These are phyloP conservation scores for Numenius phaeopus DNA, from an alignment of 2,797 vertebrate genomes.

Conservation along the genomic window DNA sequence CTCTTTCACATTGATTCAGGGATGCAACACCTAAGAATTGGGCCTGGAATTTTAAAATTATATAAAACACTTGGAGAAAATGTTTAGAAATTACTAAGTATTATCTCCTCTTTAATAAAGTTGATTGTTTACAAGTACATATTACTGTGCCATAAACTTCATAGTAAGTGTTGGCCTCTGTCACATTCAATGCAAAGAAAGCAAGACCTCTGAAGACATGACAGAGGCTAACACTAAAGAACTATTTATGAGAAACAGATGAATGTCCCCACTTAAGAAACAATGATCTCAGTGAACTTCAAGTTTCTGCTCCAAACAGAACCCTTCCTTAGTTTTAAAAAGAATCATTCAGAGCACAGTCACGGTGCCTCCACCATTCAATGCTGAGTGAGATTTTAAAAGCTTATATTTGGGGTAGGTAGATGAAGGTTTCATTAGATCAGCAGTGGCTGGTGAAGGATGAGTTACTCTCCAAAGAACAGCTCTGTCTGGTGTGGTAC, in stretches of 20 bases:
- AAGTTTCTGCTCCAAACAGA: neutral
- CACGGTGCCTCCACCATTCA: neutral
- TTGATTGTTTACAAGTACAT: neutral
- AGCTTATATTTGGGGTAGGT: neutral
- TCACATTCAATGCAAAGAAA: neutral
- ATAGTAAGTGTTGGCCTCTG: neutral
- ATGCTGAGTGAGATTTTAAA: neutral
- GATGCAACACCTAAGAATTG: neutral
- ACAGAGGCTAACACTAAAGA: neutral
- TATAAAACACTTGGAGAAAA: neutral
- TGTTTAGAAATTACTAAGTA: neutral
- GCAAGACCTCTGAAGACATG: neutral
- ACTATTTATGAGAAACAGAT: neutral
- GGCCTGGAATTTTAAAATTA: neutral
- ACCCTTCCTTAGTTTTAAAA: neutral
- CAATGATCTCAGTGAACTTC: neutral
- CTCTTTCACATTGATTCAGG: neutral
- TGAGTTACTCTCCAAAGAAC: neutral
- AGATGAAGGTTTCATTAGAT: neutral
- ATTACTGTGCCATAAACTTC: neutral
- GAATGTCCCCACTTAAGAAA: neutral
- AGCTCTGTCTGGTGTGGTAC: neutral
- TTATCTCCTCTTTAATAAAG: neutral
- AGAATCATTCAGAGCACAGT: neutral
- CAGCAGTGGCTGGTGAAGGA: neutral